These are phyloP conservation scores for Dendrolimus houi DNA, from an alignment of 2,888 invertebrate genomes.

Conservation along the genomic window DNA sequence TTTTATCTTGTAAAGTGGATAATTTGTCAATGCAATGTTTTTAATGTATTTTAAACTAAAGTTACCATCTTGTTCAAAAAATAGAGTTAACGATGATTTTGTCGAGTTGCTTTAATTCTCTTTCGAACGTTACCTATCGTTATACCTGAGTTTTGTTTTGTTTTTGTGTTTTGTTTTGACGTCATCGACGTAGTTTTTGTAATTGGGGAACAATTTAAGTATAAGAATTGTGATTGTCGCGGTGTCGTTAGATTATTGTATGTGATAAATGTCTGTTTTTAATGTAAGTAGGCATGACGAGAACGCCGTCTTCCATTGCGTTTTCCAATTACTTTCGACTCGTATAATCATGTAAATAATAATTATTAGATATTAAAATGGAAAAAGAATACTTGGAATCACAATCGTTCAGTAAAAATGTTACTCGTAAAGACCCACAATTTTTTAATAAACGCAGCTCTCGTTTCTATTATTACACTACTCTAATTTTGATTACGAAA, in stretches of 20 bases:
- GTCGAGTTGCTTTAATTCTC: conserved; percentile 61
- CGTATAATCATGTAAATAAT: conserved; percentile 38
- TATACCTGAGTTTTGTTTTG: conserved; percentile 62
- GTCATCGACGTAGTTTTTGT: conserved; percentile 49
- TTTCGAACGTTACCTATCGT: conserved; percentile 68
- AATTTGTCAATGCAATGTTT: conserved; percentile 36
- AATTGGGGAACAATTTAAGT: conserved; percentile 71
- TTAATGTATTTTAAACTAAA: conserved; percentile 53
- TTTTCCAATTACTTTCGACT: conserved; percentile 35
- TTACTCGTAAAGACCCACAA: no score
- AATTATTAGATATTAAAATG: conserved; percentile 27
- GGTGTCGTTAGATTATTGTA: conserved; percentile 62
- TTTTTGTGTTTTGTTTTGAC: conserved; percentile 49
- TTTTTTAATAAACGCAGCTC: no score
- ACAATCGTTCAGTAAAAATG: no score
- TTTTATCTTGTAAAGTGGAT: conserved; percentile 14
- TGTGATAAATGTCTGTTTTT: conserved; percentile 64
- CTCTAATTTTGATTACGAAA: no score
- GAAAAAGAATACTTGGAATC: no score
- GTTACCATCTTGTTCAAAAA: conserved; percentile 72
- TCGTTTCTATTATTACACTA: no score
- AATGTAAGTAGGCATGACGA: conserved; percentile 39
- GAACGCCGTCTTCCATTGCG: conserved; percentile 68
- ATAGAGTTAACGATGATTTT: conserved; percentile 48
- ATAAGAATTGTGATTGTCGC: conserved; percentile 69